Conservation (phyloP, 2,888 invertebrate species). For the Drosophila anceps region DNA sequence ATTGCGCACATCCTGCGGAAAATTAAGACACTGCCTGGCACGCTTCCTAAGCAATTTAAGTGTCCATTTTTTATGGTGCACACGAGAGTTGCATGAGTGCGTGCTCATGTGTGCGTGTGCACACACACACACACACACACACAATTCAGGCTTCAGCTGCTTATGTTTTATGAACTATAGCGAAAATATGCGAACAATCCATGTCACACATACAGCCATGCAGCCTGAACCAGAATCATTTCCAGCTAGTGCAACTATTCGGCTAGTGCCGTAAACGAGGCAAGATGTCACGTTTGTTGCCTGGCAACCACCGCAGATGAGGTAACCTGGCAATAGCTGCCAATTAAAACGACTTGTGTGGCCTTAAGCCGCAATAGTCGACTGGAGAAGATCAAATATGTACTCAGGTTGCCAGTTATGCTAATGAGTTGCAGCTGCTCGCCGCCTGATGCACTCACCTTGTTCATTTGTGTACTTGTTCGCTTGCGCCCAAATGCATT, state of each 20-base stretch:
- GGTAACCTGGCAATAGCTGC: conserved; percentile 18
- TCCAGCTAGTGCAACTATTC: conserved; percentile 10
- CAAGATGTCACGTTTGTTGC: conserved; percentile 21
- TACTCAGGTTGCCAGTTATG: conserved; percentile 1
- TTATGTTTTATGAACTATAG: conserved; percentile 33
- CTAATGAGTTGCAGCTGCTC: conserved; percentile 39
- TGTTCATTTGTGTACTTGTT: conserved; percentile 41
- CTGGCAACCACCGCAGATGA: conserved; percentile 23
- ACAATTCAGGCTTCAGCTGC: conserved; percentile 22
- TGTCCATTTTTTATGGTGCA: conserved; percentile 61
- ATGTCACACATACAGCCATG: background rate
- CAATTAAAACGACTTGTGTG: conserved; percentile 50
- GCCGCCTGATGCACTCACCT: conserved; percentile 30
- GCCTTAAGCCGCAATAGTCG: conserved; percentile 24
- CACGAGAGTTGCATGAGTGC: conserved; percentile 31
- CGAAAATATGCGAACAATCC: conserved; percentile 31
- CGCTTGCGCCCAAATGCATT: conserved; percentile 68
- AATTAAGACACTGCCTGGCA: conserved; percentile 77
- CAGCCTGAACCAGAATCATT: background rate
- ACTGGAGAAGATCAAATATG: conserved; percentile 14
- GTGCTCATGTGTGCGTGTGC: conserved; percentile 1
- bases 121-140: background rate
- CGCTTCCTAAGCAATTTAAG: conserved; percentile 75
- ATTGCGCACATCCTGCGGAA: conserved; percentile 78
- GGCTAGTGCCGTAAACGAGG: background rate